phyloP scores from a whole-genome alignment of 2,888 invertebrate genomes.

The Parnassius smintheus region DNA sequence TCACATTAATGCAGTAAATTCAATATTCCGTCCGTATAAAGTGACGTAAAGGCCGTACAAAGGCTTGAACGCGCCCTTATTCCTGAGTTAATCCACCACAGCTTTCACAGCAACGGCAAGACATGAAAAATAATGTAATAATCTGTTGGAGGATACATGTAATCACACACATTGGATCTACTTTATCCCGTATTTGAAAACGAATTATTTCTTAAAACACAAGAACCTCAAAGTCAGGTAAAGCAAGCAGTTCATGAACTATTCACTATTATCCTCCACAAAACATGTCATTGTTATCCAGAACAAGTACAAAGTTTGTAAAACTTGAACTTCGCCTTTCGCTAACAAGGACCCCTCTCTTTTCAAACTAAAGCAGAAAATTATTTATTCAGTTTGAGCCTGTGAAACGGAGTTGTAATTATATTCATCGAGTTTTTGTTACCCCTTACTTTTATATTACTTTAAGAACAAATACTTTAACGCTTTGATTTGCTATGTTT shows the following conservation, averaged over 20 bases:
- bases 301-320: conserved; percentile 22
- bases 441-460: neutral
- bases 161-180: too few relatives aligned
- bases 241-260: conserved; percentile 21
- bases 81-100: too few relatives aligned
- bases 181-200: too few relatives aligned
- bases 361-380: conserved; percentile 18
- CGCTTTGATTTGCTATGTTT: neutral
- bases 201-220: conserved; percentile 7
- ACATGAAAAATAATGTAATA: too few relatives aligned
- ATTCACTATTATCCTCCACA: conserved; percentile 22
- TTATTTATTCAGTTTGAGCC: conserved; percentile 22
- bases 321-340: conserved; percentile 23
- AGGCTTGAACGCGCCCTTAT: too few relatives aligned
- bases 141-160: too few relatives aligned
- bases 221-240: conserved; percentile 10
- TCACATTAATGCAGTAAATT: too few relatives aligned
- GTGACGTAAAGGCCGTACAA: too few relatives aligned
- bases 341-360: conserved; percentile 17
- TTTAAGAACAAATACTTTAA: neutral
- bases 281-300: conserved; percentile 25
- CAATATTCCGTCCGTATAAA: too few relatives aligned
- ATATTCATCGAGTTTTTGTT: conserved; percentile 17
- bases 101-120: too few relatives aligned
- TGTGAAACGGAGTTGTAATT: conserved; percentile 13